A percentile compares a stretch with the other conserved stretches of the same genome.
These are phyloP conservation scores for Nemotelus pantherinus DNA, from an alignment of 2,888 invertebrate species.

Conservation along the genomic window DNA sequence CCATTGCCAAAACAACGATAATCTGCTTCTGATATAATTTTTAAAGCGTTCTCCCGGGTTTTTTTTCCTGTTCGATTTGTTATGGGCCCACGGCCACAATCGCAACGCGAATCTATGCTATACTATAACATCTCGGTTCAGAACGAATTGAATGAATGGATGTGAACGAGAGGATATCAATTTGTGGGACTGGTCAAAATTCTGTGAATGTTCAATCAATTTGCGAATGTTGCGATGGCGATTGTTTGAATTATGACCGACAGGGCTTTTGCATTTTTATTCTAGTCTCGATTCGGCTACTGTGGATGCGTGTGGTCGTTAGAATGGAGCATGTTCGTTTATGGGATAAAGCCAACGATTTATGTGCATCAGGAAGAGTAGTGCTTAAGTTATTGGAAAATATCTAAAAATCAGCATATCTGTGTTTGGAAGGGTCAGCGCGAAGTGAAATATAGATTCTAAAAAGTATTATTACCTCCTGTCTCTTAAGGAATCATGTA, in stretches of 20 bases:
- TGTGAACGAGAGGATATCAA: slow-evolving; percentile 47
- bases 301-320: slow-evolving; percentile 45
- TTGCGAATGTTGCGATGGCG: slow-evolving; percentile 45
- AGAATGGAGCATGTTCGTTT: not conserved
- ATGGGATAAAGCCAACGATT: no score
- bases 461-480: no score
- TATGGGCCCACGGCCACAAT: not conserved
- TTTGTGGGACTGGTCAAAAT: slow-evolving; percentile 50
- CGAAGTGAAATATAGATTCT: no score
- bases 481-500: no score
- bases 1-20: slow-evolving; percentile 15
- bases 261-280: slow-evolving; percentile 22
- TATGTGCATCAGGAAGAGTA: no score
- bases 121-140: no score
- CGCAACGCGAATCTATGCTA: not conserved
- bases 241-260: slow-evolving; percentile 50
- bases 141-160: not conserved
- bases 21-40: slow-evolving; percentile 9
- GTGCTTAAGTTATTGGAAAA: no score
- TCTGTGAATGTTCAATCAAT: slow-evolving; percentile 52
- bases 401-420: no score
- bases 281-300: slow-evolving; percentile 22
- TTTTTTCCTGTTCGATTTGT: not conserved
- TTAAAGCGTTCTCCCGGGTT: not conserved
- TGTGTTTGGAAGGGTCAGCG: no score